Base-by-base conservation (phyloP, 1,140 invertebrate species). In the Ceratitis capitata region DNA sequence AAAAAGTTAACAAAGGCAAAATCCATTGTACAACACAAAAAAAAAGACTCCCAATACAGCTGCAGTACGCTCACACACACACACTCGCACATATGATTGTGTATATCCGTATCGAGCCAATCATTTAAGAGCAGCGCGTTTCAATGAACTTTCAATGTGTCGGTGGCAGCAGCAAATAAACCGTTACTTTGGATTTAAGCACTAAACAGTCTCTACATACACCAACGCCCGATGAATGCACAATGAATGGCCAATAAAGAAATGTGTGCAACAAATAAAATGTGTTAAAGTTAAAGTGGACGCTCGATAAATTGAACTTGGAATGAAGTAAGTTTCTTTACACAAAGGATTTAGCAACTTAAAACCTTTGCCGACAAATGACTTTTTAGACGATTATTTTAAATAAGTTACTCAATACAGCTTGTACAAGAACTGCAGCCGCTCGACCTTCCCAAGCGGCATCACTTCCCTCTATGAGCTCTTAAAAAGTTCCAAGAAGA, bases 241-340 rank as follows among this genome's bases (percentile, higher is more conserved):
- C 69, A 78, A 74, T 47, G 69, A 14, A 26, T 45, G 7, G 69
- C 69, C 39, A 47, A 78, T 69, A 69, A 35, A 78, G 23, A 78
- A 42, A 78, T 45, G 35, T 78, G 35, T 78, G 69, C 69, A 78
- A 78, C 39, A 78, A n/a, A 78, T 78, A 42, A 78, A 23, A 78
- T 78, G 0, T n/a, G 3, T 10, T 29, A 35, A 29, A 69, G 29
- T 32, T n/a, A n/a, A n/a, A n/a, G n/a, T 16, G 58, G 29, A 32
- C n/a, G 2, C 58, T 64, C 26, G 58, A 32, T 64, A 64, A 16
- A 2, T 32, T 64, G 29, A 64, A 64, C 58, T 35, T 2, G 19
- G n/a, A n/a, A n/a, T n/a, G n/a, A n/a, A n/a, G n/a, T n/a, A n/a
- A n/a, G n/a, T n/a, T n/a, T n/a, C n/a, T n/a, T n/a, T n/a, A n/a